Evolutionary conservation across 1,140 invertebrate genomes (phyloP).

Genomic region (Philopotamus ludificatus): DNA sequence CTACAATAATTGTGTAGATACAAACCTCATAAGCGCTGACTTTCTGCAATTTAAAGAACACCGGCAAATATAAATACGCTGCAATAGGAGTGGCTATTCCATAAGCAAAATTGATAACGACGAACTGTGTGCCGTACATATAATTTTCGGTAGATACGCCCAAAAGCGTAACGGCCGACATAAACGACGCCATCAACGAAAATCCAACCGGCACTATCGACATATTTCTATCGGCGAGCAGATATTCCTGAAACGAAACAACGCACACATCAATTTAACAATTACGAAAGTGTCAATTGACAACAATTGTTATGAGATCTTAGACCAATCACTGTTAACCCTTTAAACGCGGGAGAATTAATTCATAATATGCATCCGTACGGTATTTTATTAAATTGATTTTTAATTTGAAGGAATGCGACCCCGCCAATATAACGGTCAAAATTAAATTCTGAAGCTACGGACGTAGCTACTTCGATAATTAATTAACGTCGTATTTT

Average conservation of each 20-base stretch:
- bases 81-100: constrained; percentile 77
- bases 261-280: constrained; percentile 7
- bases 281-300: background rate
- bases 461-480: too few relatives aligned
- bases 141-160: constrained; percentile 88
- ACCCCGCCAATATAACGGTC: background rate
- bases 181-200: constrained; percentile 89
- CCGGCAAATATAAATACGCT: constrained; percentile 80
- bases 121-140: constrained; percentile 78
- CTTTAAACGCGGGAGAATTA: too few relatives aligned
- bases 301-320: constrained; percentile 8
- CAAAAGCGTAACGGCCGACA: constrained; percentile 91
- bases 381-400: background rate
- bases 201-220: constrained; percentile 76
- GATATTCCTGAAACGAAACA: constrained; percentile 68
- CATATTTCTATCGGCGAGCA: constrained; percentile 79
- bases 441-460: too few relatives aligned
- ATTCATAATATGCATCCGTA: background rate
- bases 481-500: too few relatives aligned
- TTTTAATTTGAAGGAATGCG: background rate
- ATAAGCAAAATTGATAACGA: constrained; percentile 80
- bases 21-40: constrained; percentile 82
- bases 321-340: background rate
- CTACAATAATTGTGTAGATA: constrained; percentile 48
- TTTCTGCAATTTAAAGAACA: constrained; percentile 83